A percentile compares a stretch with the other conserved stretches of the same genome.
phyloP scores from a whole-genome alignment of 2,797 vertebrate species.

The Bufotes viridis region DNA sequence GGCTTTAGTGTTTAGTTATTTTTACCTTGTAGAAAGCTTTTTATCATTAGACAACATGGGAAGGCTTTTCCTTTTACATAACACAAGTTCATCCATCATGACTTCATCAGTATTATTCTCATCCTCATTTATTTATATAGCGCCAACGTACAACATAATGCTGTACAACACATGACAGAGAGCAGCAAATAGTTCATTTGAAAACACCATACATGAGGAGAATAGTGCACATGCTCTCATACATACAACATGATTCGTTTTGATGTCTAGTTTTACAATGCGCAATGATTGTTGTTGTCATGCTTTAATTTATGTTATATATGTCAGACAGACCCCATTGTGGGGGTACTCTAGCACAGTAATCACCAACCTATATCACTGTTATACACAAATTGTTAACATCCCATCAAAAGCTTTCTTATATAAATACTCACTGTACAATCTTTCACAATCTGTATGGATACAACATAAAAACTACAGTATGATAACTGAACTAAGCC shows the following conservation, averaged over 20 bases:
- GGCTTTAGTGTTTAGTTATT: neutral
- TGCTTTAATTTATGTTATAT: neutral
- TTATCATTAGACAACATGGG: neutral
- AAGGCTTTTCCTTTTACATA: neutral
- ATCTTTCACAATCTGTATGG: neutral
- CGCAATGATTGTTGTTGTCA: neutral
- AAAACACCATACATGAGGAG: neutral
- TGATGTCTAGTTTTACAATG: neutral
- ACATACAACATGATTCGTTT: neutral
- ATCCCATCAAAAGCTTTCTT: neutral
- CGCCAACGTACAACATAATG: neutral
- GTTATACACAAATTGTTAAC: too few relatives aligned
- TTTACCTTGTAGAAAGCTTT: neutral
- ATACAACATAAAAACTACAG: neutral
- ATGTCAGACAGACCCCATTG: neutral
- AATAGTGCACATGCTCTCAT: neutral
- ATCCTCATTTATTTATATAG: neutral
- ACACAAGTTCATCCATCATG: neutral
- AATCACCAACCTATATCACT: neutral
- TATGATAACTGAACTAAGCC: neutral
- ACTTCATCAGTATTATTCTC: too few relatives aligned
- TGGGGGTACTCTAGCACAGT: neutral
- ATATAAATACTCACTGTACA: neutral
- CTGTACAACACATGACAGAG: neutral
- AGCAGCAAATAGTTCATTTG: neutral